Base-by-base conservation (phyloP, 1,140 invertebrate genomes). In the Drosophila auraria region DNA sequence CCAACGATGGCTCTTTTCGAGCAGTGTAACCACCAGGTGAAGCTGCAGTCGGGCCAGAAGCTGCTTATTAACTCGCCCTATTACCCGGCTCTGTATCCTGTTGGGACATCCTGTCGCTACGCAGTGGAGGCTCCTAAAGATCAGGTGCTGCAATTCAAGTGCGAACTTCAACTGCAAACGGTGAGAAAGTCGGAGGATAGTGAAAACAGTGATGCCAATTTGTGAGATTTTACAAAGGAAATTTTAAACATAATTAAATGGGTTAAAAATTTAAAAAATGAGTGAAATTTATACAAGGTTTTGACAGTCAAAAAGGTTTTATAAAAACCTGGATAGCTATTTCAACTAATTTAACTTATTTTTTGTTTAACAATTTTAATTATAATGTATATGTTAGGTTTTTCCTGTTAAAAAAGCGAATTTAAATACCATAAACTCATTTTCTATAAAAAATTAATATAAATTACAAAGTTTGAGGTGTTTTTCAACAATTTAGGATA, bases 1-100 rank as follows among this genome's bases (percentile, higher is more conserved):
- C 5, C 54, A 3, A 12, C 17, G 8, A 9, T 38, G 49, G 65
- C 66, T 4, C 54, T 92, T 1, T 93, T 72, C 33, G 92, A 93
- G 14, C 68, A 91, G 65, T 93, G 92, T 42, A 91, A 92, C 58
- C 91, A 93, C 54, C 72, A 73, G 38, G 20, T 93, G 45, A 71
- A 93, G 7, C 73, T 93, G 45, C 71, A 79, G 40, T 42, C 81
- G n/a, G 84, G 80, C 1, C 80, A 87, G 30, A 91, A 92, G 36
- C 72, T 92, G 9, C 90, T 80, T 25, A 86, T 93, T 38, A 93
- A 93, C 68, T 93, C 92, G 12, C 92, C 92, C 5, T 91, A 89
- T 54, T 93, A 93, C 78, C 92, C 92, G 8, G 78, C 45, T 14
- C 38, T 71, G 30, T 93, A 92, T 82, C 92, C 92, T 25, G 45